These are phyloP conservation scores for Nebria ingens DNA, from an alignment of 1,140 invertebrate species.

Conservation along the genomic window DNA sequence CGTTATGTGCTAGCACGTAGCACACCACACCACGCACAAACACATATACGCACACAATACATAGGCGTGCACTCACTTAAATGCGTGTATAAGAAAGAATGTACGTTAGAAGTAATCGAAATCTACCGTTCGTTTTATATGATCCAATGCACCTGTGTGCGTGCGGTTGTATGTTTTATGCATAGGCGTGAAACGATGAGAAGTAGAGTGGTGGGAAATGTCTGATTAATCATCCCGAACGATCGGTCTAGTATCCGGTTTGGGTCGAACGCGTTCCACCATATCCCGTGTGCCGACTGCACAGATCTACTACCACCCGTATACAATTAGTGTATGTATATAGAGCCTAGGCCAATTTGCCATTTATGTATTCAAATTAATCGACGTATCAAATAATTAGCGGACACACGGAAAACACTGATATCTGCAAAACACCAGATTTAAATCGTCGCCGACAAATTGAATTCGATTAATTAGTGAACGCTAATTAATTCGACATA, in stretches of 20 bases:
- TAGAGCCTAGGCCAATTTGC: not conserved
- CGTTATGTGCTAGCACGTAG: no score
- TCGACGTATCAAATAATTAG: conserved; percentile 1
- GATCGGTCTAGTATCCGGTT: not conserved
- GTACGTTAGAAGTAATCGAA: no score
- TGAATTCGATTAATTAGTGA: conserved; percentile 9
- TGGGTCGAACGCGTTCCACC: not conserved
- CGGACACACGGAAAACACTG: not conserved
- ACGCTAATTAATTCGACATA: conserved; percentile 2
- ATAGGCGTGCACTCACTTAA: no score
- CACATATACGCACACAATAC: no score
- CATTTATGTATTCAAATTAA: conserved; percentile 7
- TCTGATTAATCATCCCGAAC: not conserved
- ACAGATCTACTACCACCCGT: not conserved
- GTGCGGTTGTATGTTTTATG: no score
- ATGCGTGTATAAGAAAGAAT: no score
- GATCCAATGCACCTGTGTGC: no score
- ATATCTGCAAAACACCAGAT: conserved; percentile 3
- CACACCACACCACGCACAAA: no score
- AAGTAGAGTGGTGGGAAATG: not conserved
- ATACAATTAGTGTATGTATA: no score
- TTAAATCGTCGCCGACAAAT: not conserved
- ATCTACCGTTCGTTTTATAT: no score
- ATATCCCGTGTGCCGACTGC: not conserved
- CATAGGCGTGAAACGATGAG: no score